A percentile compares a stretch with the other conserved stretches of the same genome.
Conservation (phyloP, 2,797 vertebrate genomes). For the Hypotaenidia philippensis region DNA sequence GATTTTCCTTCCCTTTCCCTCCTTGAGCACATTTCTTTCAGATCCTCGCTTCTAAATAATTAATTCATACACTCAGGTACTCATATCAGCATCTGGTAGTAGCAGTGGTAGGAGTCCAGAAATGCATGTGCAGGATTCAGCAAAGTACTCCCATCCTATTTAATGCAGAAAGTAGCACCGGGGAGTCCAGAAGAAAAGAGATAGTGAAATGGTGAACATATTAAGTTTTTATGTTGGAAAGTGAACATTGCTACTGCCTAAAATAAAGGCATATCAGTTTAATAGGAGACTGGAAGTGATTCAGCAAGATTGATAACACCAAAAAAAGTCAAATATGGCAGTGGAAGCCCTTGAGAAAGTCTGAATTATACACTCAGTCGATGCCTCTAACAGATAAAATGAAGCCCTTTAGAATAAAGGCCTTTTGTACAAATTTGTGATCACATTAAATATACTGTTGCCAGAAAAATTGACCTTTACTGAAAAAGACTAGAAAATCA, state of each 20-base stretch:
- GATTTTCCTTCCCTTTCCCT: not conserved
- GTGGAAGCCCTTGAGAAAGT: conserved; percentile 22
- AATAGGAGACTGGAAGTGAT: conserved; percentile 30
- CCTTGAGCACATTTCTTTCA: conserved; percentile 38
- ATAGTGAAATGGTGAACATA: conserved; percentile 1
- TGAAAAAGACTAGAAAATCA: conserved; percentile 51
- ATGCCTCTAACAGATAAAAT: conserved; percentile 37
- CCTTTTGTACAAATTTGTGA: conserved; percentile 40
- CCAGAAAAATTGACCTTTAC: conserved; percentile 58
- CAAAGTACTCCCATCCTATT: not conserved
- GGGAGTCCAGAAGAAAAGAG: not conserved
- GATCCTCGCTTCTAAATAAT: conserved; percentile 54
- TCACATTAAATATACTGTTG: conserved; percentile 40
- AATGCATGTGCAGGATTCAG: conserved; percentile 15
- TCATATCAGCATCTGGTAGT: conserved; percentile 23
- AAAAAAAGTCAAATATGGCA: not conserved
- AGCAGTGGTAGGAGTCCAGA: conserved; percentile 40
- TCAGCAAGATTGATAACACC: conserved; percentile 10
- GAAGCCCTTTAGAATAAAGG: conserved; percentile 35
- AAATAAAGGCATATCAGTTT: conserved; percentile 27
- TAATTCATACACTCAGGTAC: conserved; percentile 55
- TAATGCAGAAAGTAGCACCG: not conserved
- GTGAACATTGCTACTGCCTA: not conserved
- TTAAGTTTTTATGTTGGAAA: conserved; percentile 32
- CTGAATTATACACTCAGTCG: not conserved